phyloP scores from a whole-genome alignment of 2,797 vertebrate genomes.

The Myotis daubentonii region DNA sequence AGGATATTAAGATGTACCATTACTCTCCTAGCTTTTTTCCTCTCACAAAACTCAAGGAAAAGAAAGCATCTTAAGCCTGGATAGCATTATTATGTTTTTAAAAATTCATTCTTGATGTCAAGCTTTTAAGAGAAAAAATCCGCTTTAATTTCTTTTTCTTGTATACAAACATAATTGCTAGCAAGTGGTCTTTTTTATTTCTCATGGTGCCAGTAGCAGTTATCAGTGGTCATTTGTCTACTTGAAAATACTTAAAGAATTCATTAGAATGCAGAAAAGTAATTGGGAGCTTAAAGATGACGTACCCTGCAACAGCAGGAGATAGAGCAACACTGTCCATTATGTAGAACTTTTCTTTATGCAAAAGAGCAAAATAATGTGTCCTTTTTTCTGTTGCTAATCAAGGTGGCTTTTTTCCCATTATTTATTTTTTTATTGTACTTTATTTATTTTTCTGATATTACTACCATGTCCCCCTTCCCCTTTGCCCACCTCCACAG shows the following conservation, averaged over 20 bases:
- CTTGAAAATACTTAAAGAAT: slow-evolving; percentile 13
- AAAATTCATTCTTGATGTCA: slow-evolving; percentile 50
- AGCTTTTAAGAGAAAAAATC: slow-evolving; percentile 18
- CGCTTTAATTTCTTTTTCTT: slow-evolving; percentile 30
- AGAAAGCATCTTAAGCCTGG: slow-evolving; percentile 18
- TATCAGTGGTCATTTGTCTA: slow-evolving; percentile 11
- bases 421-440: background rate
- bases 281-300: background rate
- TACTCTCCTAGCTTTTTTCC: background rate
- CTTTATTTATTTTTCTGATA: background rate
- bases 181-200: slow-evolving; percentile 56
- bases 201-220: background rate
- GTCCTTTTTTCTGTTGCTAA: slow-evolving; percentile 34
- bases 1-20: slow-evolving; percentile 64
- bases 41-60: background rate
- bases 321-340: background rate
- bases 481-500: background rate
- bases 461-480: background rate
- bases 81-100: background rate
- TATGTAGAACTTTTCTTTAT: background rate
- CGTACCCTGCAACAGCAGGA: background rate
- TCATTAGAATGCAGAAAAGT: background rate
- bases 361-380: slow-evolving; percentile 3
- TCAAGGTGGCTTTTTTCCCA: background rate
- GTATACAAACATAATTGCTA: slow-evolving; percentile 33